phyloP scores from a whole-genome alignment of 2,888 invertebrate genomes.

The Noctua janthina region DNA sequence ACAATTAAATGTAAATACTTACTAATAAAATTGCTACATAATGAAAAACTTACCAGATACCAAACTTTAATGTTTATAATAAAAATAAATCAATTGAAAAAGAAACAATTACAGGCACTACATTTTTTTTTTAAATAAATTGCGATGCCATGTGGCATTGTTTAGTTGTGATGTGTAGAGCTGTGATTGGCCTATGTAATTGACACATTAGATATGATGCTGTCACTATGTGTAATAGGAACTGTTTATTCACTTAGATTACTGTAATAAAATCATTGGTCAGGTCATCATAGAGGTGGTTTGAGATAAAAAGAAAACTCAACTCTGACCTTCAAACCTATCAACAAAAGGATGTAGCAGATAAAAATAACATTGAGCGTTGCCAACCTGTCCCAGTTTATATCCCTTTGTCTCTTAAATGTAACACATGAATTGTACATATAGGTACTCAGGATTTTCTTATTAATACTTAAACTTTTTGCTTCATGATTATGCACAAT shows the following conservation, averaged over 20 bases:
- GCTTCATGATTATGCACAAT: not conserved
- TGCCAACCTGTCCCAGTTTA: conserved; percentile 15
- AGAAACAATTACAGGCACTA: not conserved
- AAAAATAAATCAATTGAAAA: not conserved
- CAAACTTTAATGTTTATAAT: not conserved
- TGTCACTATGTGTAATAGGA: not conserved
- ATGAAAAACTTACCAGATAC: not conserved
- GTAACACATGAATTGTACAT: not conserved
- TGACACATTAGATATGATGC: not conserved
- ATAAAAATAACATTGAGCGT: conserved; percentile 20
- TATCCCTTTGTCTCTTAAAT: conserved; percentile 22
- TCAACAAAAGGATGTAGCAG: conserved; percentile 33
- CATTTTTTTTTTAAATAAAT: not conserved
- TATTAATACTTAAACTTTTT: not conserved
- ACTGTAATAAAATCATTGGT: conserved; percentile 4
- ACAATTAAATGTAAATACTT: not conserved
- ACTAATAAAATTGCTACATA: not conserved
- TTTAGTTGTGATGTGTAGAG: conserved; percentile 38
- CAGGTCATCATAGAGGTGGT: not conserved
- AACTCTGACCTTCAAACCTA: conserved; percentile 25
- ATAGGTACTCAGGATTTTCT: not conserved
- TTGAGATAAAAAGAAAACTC: conserved; percentile 31
- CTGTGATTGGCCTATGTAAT: conserved; percentile 46
- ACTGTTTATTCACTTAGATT: conserved; percentile 7
- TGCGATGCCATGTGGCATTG: conserved; percentile 29